Conservation (phyloP, 2,888 invertebrate genomes). For the Seira ritae region DNA sequence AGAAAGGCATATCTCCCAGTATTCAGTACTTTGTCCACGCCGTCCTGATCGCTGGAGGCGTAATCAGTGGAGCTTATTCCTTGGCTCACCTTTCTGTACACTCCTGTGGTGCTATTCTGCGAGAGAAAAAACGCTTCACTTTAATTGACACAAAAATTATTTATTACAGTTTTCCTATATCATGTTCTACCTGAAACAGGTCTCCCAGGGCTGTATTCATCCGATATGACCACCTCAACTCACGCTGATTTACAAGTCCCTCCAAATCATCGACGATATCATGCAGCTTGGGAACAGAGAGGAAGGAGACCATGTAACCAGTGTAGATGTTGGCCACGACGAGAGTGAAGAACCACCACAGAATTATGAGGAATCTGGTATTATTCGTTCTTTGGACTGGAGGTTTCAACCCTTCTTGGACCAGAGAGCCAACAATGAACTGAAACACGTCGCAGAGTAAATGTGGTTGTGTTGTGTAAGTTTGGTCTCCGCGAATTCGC, state of each 20-base stretch:
- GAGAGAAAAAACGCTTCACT: neutral
- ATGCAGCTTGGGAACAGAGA: slow-evolving; percentile 69
- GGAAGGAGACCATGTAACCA: slow-evolving; percentile 70
- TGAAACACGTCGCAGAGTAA: slow-evolving; percentile 63
- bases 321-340: slow-evolving; percentile 71
- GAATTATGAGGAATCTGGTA: slow-evolving; percentile 66
- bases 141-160: neutral
- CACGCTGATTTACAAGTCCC: slow-evolving; percentile 61
- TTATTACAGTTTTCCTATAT: neutral
- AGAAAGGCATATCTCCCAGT: slow-evolving; percentile 68
- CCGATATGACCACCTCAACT: slow-evolving; percentile 70
- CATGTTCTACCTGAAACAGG: neutral
- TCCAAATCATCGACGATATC: slow-evolving; percentile 71
- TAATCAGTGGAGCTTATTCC: slow-evolving; percentile 53
- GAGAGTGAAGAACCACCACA: slow-evolving; percentile 72
- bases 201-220: slow-evolving; percentile 56
- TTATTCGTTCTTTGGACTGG: slow-evolving; percentile 66
- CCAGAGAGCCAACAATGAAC: slow-evolving; percentile 71
- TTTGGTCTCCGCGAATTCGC: slow-evolving; percentile 47
- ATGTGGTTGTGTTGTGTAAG: too few relatives aligned
- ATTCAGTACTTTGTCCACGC: slow-evolving; percentile 64
- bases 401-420: slow-evolving; percentile 71
- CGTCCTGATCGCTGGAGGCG: slow-evolving; percentile 60
- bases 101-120: slow-evolving; percentile 63
- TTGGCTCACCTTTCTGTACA: slow-evolving; percentile 68